Evolutionary conservation across 1,140 invertebrate species (phyloP).

Genomic region (Stegodyphus mimosarum): DNA sequence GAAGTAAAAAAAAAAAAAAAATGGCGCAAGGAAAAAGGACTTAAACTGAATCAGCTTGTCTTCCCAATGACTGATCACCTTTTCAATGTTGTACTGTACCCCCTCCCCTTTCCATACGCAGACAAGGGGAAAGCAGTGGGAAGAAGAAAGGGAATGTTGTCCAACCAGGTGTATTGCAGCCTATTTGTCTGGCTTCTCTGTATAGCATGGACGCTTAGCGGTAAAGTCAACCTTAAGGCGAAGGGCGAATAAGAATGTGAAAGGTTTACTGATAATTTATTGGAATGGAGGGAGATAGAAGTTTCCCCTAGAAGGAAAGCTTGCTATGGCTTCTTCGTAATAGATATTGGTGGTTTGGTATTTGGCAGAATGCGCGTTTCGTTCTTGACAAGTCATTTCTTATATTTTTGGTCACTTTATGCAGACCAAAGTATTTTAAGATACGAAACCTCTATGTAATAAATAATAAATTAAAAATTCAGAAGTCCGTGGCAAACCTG

Average conservation of each 20-base stretch:
- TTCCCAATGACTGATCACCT: background rate
- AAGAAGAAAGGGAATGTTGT: constrained; percentile 1
- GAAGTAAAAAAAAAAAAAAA: background rate
- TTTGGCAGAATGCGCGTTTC: too few species aligned
- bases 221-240: background rate
- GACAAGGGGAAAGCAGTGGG: too few species aligned
- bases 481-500: too few species aligned
- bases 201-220: background rate
- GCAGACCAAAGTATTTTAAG: too few species aligned
- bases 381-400: too few species aligned
- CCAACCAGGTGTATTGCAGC: constrained; percentile 45
- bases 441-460: too few species aligned
- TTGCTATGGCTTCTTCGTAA: constrained; percentile 47
- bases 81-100: background rate
- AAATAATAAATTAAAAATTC: too few species aligned
- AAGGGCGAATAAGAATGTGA: background rate
- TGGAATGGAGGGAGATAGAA: background rate
- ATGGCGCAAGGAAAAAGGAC: background rate
- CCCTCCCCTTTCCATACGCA: too few species aligned
- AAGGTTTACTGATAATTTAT: background rate
- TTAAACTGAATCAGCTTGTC: too few species aligned
- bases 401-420: too few species aligned
- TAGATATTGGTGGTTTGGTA: constrained; percentile 5
- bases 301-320: constrained; percentile 6
- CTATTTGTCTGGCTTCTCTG: constrained; percentile 52